Evolutionary conservation across 2,113 vertebrate genomes (phyloP).

Genomic region (Chaetorhynchus papuensis): DNA sequence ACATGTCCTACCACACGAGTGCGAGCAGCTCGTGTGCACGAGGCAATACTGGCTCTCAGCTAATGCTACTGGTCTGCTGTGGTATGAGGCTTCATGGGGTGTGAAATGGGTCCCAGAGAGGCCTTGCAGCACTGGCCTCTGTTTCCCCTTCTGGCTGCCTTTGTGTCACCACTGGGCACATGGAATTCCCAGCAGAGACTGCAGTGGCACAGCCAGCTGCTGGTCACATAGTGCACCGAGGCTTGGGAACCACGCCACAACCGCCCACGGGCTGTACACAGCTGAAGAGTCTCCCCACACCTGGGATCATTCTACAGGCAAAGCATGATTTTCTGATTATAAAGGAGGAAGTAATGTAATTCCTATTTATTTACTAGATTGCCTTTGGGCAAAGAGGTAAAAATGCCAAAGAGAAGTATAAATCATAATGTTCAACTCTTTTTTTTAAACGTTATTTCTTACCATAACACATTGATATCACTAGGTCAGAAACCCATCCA

Average conservation of each 20-base stretch:
- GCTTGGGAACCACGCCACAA: accelerated
- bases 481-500: not conserved
- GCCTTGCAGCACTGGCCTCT: not conserved
- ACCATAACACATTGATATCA: not conserved
- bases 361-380: not conserved
- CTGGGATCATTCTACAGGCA: not conserved
- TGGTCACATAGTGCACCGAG: accelerated
- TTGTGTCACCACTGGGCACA: not conserved
- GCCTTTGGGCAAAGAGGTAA: not conserved
- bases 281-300: not conserved
- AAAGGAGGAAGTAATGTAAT: not conserved
- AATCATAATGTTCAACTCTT: not conserved
- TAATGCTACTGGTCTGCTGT: not conserved
- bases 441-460: not conserved
- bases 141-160: not conserved
- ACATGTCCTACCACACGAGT: accelerated
- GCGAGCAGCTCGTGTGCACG: accelerated
- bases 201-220: not conserved
- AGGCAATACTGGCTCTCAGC: not conserved
- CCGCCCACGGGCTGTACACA: not conserved
- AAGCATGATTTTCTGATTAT: not conserved
- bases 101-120: not conserved
- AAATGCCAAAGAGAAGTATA: not conserved
- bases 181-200: not conserved
- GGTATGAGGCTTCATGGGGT: not conserved